Evolutionary conservation across 2,113 vertebrate species (phyloP).

Genomic region (Pelobates fuscus): DNA sequence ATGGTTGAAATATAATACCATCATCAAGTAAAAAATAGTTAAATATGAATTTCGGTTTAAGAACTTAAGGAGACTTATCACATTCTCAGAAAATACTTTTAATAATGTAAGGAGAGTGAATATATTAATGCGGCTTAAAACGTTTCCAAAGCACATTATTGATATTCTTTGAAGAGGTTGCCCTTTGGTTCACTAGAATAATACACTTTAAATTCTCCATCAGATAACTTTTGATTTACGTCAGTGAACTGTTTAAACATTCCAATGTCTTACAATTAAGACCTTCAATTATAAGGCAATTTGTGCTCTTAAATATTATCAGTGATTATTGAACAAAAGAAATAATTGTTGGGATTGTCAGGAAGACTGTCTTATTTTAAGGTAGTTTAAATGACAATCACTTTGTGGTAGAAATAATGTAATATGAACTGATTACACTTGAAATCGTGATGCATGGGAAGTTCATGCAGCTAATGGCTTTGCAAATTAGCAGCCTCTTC

Average conservation of each 20-base stretch:
- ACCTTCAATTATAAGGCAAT: conserved; percentile 8
- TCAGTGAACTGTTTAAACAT: not conserved
- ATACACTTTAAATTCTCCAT: conserved; percentile 12
- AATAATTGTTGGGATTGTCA: conserved; percentile 13
- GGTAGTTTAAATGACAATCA: conserved; percentile 6
- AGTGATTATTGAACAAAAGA: conserved; percentile 9
- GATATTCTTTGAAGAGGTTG: conserved; percentile 17
- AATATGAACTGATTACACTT: not conserved
- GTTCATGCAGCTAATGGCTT: not conserved
- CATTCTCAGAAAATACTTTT: not conserved
- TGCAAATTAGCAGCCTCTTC: not conserved
- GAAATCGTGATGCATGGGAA: not conserved
- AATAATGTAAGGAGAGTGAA: conserved; percentile 5
- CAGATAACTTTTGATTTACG: conserved; percentile 1
- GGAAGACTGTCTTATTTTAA: conserved; percentile 9
- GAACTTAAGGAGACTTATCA: conserved; percentile 1
- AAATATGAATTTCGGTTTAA: not conserved
- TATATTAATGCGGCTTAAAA: not conserved
- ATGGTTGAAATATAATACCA: conserved; percentile 8
- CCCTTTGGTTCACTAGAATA: not conserved
- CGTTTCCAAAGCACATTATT: not conserved
- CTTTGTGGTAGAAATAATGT: not conserved
- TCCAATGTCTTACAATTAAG: conserved; percentile 4
- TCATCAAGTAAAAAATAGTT: conserved; percentile 4
- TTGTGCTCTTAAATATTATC: conserved; percentile 9